phyloP scores from a whole-genome alignment of 2,797 vertebrate genomes.

The Xerus rutilus region DNA sequence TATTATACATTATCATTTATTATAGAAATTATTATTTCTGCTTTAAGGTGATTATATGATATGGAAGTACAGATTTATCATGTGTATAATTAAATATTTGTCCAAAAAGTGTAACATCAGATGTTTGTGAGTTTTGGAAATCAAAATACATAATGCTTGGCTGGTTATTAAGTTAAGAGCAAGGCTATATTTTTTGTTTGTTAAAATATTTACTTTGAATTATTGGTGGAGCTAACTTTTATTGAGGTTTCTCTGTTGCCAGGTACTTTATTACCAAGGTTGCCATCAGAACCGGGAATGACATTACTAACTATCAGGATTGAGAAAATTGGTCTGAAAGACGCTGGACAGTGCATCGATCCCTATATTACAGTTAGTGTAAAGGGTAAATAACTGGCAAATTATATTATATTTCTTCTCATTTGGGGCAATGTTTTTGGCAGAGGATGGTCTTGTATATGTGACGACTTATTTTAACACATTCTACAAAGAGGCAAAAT shows the following conservation, averaged over 20 bases:
- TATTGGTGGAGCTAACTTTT: constrained; percentile 12
- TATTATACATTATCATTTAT: no score
- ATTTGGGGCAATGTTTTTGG: neutral
- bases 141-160: neutral
- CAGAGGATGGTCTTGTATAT: neutral
- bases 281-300: constrained; percentile 98
- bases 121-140: neutral
- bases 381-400: constrained; percentile 91
- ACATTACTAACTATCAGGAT: constrained; percentile 96
- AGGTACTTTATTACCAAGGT: constrained; percentile 97
- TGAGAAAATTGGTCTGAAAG: constrained; percentile 98
- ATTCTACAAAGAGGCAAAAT: neutral
- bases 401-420: neutral
- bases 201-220: neutral
- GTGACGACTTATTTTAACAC: neutral
- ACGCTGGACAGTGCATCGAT: constrained; percentile 98
- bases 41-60: neutral
- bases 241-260: constrained; percentile 73
- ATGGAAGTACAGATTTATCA: neutral
- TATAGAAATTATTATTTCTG: neutral
- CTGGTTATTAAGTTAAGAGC: neutral
- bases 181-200: neutral
- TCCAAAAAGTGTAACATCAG: neutral
- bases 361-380: constrained; percentile 98
- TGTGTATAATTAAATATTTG: neutral